Percentiles rank a stretch among this genome's conserved stretches.
Evolutionary conservation across 2,888 invertebrate species (phyloP).

Genomic region (Apamea crenata): DNA sequence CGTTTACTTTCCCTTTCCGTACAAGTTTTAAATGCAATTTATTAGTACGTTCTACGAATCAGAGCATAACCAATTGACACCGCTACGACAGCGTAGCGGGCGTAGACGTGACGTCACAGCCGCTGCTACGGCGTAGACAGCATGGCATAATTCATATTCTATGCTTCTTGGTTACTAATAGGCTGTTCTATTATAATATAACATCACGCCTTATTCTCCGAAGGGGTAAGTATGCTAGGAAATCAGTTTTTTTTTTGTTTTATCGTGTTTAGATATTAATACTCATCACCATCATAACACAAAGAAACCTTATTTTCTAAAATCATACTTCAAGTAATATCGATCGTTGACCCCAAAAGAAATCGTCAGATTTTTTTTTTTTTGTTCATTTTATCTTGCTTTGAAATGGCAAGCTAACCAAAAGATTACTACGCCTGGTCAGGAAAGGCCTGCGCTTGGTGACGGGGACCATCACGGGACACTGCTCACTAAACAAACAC

Average conservation of each 20-base stretch:
- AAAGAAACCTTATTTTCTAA: no score
- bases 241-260: no score
- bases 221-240: no score
- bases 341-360: not conserved
- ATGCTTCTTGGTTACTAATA: conserved; percentile 6
- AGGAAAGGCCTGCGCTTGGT: no score
- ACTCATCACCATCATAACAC: no score
- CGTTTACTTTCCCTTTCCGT: not conserved
- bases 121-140: conserved; percentile 33
- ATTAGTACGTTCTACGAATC: conserved; percentile 8
- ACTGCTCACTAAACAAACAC: no score
- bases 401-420: no score
- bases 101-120: conserved; percentile 24
- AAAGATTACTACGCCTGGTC: no score
- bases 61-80: conserved; percentile 11
- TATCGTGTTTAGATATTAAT: no score
- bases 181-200: not conserved
- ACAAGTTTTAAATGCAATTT: not conserved
- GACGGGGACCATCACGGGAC: no score
- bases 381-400: no score
- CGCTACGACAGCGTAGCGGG: conserved; percentile 26
- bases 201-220: no score
- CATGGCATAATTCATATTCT: conserved; percentile 11
- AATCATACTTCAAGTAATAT: not conserved
- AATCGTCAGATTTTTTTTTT: not conserved